Evolutionary conservation across 2,797 vertebrate genomes (phyloP).

Genomic region (Poecilia wingei): DNA sequence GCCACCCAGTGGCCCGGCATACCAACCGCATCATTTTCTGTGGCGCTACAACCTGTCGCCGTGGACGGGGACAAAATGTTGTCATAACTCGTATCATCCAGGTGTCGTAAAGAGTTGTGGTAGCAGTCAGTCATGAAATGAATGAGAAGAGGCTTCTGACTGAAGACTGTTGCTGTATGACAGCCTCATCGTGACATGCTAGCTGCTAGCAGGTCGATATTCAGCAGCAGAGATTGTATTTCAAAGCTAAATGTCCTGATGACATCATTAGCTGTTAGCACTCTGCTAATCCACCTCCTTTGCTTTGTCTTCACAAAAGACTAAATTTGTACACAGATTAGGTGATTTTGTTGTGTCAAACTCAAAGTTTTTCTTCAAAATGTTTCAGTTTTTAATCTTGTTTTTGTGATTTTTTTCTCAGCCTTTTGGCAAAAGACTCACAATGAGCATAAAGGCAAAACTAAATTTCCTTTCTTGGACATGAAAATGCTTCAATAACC

Average conservation of each 20-base stretch:
- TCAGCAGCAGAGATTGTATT: neutral
- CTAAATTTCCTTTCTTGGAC: slow-evolving; percentile 69
- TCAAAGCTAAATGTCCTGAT: neutral
- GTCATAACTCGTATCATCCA: too few species aligned
- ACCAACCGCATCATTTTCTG: neutral
- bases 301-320: neutral
- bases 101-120: too few species aligned
- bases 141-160: neutral
- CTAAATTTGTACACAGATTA: too few species aligned
- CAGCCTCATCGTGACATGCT: neutral
- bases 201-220: neutral
- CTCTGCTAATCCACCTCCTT: neutral
- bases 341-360: neutral
- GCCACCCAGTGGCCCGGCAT: neutral
- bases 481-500: slow-evolving; percentile 67
- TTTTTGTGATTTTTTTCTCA: neutral
- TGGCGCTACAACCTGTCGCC: neutral
- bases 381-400: neutral
- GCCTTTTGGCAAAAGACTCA: slow-evolving; percentile 1
- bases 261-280: neutral
- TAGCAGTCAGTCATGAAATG: too few species aligned
- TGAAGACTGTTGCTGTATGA: neutral
- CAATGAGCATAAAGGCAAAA: slow-evolving; percentile 29
- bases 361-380: neutral
- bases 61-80: neutral